Base-by-base conservation (phyloP, 2,797 vertebrate genomes). In the Pangasius larnaudii region DNA sequence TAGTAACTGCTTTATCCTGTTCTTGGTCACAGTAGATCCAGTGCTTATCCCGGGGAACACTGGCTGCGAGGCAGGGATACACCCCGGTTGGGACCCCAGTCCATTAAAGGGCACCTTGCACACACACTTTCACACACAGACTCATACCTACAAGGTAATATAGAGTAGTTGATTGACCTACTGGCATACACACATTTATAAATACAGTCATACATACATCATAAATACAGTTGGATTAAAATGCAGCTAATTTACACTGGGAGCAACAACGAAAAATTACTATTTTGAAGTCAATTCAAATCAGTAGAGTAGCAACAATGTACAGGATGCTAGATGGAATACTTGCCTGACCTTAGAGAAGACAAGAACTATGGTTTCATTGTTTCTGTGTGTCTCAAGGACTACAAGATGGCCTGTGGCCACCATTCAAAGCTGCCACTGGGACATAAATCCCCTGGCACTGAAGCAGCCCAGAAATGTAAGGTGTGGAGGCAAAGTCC, bases 401-500 rank as follows among this genome's bases (percentile, higher is more conserved):
- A 63, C 78, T 87, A 63, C 18, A 27, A 59, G 51, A 71, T 86
- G 81, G 88, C 86, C 30, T 72, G 2, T 56, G 77, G n/a, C 36
- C 61, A 90, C 87, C 92, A 94, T 94, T 94, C 89, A 89, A 81
- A 93, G 92, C 89, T 91, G 92, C 94, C 94, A 93, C 92, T 95
- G 94, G 91, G 89, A 86, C 92, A 93, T 92, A 91, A 93, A 94
- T 92, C 89, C 91, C 90, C 85, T 90, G 93, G 92, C 93, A 94
- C 92, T 91, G 89, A 87, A 88, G 80, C 69, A 22, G 11, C 92
- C 93, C 94, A 94, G 93, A 95, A 59, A 71, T 91, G 91, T 92
- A 92, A 93, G 94, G 91, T 89, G 83, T 69, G 86, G 83, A 90
- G 22, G 56, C 87, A 77, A 58, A 61, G 85, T 42, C 80, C 69